A percentile compares a stretch with the other conserved stretches of the same genome.
Conservation (phyloP, 1,140 invertebrate genomes). For the Anagrus nilaparvatae region DNA sequence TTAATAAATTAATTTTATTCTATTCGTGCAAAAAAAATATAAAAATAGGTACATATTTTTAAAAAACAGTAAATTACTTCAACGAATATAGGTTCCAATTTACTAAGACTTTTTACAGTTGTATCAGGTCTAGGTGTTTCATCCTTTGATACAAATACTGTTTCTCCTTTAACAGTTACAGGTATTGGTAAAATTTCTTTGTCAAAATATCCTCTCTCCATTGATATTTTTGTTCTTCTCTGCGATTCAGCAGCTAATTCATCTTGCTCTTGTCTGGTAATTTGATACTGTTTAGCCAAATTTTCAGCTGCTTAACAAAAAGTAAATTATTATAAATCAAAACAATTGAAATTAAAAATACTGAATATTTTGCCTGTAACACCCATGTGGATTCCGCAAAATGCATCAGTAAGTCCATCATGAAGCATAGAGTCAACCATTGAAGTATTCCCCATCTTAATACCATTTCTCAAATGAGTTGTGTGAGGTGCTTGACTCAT, state of each 20-base stretch:
- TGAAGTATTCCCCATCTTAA: slow-evolving; percentile 58
- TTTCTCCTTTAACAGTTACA: slow-evolving; percentile 44
- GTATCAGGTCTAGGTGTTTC: slow-evolving; percentile 57
- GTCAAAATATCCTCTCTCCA: slow-evolving; percentile 54
- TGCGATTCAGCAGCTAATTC: slow-evolving; percentile 64
- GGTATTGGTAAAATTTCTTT: slow-evolving; percentile 60
- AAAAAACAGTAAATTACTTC: slow-evolving; percentile 43
- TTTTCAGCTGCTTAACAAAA: slow-evolving; percentile 56
- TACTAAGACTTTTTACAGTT: slow-evolving; percentile 48
- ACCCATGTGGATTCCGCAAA: slow-evolving; percentile 74
- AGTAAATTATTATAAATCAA: not conserved
- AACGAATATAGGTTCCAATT: slow-evolving; percentile 54
- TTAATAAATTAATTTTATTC: slow-evolving; percentile 7
- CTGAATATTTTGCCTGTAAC: slow-evolving; percentile 58
- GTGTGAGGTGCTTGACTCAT: slow-evolving; percentile 76
- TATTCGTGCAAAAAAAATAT: too few species aligned
- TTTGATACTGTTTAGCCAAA: slow-evolving; percentile 57
- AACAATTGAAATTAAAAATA: not conserved
- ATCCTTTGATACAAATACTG: slow-evolving; percentile 46
- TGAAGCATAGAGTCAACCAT: slow-evolving; percentile 61
- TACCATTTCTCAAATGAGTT: slow-evolving; percentile 51
- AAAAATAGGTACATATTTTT: too few species aligned
- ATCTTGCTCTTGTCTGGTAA: slow-evolving; percentile 69
- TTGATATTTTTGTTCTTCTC: slow-evolving; percentile 53
- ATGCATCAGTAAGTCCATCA: slow-evolving; percentile 77